These are phyloP conservation scores for Nesometra sesokonis DNA, from an alignment of 35 echinoderm and acorn worm genomes.

Conservation along the genomic window DNA sequence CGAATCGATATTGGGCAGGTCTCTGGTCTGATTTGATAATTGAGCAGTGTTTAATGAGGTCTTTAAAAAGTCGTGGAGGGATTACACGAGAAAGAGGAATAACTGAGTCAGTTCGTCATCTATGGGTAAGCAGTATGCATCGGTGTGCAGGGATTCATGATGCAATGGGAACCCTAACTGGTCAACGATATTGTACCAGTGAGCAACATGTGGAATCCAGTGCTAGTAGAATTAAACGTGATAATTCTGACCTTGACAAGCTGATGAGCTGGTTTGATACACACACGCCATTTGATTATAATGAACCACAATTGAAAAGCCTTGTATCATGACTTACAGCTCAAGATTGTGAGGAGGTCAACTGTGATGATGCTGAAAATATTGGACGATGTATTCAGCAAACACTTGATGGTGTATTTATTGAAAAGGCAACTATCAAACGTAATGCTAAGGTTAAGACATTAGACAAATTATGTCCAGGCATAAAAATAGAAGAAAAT, in stretches of 20 bases:
- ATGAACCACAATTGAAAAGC: neutral
- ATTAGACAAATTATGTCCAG: too few species aligned
- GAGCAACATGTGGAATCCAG: constrained; percentile 12
- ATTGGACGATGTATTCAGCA: too few species aligned
- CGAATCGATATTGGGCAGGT: too few species aligned
- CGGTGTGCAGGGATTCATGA: neutral
- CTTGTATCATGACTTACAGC: neutral
- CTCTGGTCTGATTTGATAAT: neutral
- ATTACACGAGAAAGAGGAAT: constrained; percentile 10
- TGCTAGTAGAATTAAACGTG: neutral
- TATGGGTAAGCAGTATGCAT: neutral
- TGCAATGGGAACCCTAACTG: neutral
- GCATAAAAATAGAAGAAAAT: too few species aligned
- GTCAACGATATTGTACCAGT: neutral
- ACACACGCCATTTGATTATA: constrained; percentile 1
- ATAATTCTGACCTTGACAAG: neutral
- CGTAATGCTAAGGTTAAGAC: too few species aligned
- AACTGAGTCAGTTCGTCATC: neutral
- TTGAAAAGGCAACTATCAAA: too few species aligned
- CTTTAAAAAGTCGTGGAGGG: neutral
- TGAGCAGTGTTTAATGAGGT: neutral
- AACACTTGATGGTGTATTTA: too few species aligned
- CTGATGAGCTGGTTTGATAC: neutral
- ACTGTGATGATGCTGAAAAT: too few species aligned
- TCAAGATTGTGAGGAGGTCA: too few species aligned